phyloP scores from a whole-genome alignment of 2,113 vertebrate genomes.

The Serilophus lunatus region DNA sequence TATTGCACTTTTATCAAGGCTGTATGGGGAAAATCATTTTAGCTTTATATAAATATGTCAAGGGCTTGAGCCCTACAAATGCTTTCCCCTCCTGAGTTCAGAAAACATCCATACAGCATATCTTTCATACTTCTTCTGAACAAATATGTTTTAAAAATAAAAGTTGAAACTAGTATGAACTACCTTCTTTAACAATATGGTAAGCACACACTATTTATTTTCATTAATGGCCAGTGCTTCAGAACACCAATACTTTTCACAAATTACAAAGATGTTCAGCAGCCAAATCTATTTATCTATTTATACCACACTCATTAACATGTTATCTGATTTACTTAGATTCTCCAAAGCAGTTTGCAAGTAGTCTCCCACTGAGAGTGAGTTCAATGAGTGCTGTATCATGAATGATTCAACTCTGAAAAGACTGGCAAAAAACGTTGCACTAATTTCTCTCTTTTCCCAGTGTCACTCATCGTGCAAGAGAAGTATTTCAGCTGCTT shows the following conservation, averaged over 20 bases:
- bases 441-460: not conserved
- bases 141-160: slow-evolving; percentile 33
- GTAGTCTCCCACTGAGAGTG: not conserved
- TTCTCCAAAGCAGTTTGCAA: slow-evolving; percentile 32
- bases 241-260: not conserved
- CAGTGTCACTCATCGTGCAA: not conserved
- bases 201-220: slow-evolving; percentile 23
- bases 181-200: slow-evolving; percentile 28
- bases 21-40: not conserved
- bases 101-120: not conserved
- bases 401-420: not conserved
- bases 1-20: not conserved
- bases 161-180: slow-evolving; percentile 12
- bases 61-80: not conserved
- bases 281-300: slow-evolving; percentile 47
- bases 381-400: not conserved
- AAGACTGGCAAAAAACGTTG: not conserved
- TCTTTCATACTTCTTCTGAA: slow-evolving; percentile 24
- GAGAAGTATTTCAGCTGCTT: not conserved
- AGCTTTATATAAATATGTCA: not conserved
- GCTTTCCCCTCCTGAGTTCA: not conserved
- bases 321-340: not conserved
- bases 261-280: slow-evolving; percentile 37
- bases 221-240: slow-evolving; percentile 1
- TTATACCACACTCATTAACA: slow-evolving; percentile 9